Conservation (phyloP, 1,140 invertebrate species). For the Zaprionus capensis region DNA sequence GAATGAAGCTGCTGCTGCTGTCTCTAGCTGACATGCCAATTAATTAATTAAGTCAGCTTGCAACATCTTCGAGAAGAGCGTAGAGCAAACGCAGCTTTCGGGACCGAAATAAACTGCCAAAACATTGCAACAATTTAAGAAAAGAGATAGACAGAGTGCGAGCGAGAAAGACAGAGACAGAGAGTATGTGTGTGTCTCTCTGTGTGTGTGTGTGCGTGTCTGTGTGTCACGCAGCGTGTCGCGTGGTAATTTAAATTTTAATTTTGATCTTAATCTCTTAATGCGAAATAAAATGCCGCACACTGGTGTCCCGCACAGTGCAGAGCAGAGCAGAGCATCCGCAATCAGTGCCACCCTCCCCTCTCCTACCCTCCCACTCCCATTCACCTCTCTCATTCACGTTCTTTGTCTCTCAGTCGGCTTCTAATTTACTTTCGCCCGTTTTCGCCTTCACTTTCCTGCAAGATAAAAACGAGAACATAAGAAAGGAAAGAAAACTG, state of each 20-base stretch:
- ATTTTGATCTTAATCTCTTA: constrained; percentile 84
- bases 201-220: neutral
- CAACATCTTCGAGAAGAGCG: constrained; percentile 18
- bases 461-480: neutral
- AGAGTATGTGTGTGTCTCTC: neutral
- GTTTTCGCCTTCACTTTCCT: constrained; percentile 4
- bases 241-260: constrained; percentile 83
- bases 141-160: constrained; percentile 47
- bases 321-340: constrained; percentile 30
- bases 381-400: neutral
- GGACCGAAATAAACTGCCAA: constrained; percentile 23
- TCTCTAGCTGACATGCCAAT: constrained; percentile 54
- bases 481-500: neutral
- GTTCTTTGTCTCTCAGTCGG: constrained; percentile 31
- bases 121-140: constrained; percentile 67
- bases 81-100: neutral
- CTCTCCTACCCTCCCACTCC: neutral
- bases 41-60: constrained; percentile 62
- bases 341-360: constrained; percentile 31
- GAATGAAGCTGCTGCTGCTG: constrained; percentile 11
- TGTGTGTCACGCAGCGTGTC: constrained; percentile 56
- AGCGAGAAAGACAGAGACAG: constrained; percentile 17
- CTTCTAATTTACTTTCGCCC: constrained; percentile 72
- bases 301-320: constrained; percentile 69
- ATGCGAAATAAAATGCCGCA: constrained; percentile 83